These are phyloP conservation scores for Caenorhabditis sinica DNA, from an alignment of 2,888 invertebrate genomes.

Conservation along the genomic window DNA sequence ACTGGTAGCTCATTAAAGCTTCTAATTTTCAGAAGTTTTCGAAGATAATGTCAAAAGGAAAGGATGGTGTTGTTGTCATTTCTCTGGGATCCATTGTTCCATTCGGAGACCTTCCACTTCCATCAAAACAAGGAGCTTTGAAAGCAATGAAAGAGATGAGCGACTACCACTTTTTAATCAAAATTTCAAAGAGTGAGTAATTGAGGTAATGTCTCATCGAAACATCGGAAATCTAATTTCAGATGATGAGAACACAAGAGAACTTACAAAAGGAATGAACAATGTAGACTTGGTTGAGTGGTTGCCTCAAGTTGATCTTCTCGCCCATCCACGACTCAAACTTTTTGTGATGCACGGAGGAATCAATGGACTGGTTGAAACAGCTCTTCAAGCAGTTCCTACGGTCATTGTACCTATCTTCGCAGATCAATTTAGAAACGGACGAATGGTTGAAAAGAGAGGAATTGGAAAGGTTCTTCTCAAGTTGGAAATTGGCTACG, in stretches of 20 bases:
- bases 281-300: slow-evolving; percentile 79
- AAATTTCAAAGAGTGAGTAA: slow-evolving; percentile 69
- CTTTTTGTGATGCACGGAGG: slow-evolving; percentile 82
- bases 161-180: slow-evolving; percentile 80
- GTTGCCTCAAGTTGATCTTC: slow-evolving; percentile 81
- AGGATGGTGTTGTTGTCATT: slow-evolving; percentile 74
- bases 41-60: slow-evolving; percentile 72
- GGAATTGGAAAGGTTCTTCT: slow-evolving; percentile 76
- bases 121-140: slow-evolving; percentile 52
- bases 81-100: slow-evolving; percentile 75
- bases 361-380: slow-evolving; percentile 80
- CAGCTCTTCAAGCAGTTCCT: slow-evolving; percentile 79
- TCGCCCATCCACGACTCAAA: slow-evolving; percentile 78
- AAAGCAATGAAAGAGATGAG: slow-evolving; percentile 49
- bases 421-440: slow-evolving; percentile 82
- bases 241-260: slow-evolving; percentile 64
- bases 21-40: slow-evolving; percentile 62
- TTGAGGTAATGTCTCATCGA: neutral
- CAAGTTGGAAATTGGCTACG: slow-evolving; percentile 68
- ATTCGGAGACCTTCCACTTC: slow-evolving; percentile 54
- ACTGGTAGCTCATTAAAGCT: neutral
- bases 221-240: neutral
- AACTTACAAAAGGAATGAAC: slow-evolving; percentile 63
- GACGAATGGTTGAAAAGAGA: slow-evolving; percentile 78
- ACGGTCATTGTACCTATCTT: slow-evolving; percentile 81